A percentile compares a stretch with the other conserved stretches of the same genome.
Evolutionary conservation across 1,140 invertebrate genomes (phyloP).

Genomic region (Bombyx mandarina): DNA sequence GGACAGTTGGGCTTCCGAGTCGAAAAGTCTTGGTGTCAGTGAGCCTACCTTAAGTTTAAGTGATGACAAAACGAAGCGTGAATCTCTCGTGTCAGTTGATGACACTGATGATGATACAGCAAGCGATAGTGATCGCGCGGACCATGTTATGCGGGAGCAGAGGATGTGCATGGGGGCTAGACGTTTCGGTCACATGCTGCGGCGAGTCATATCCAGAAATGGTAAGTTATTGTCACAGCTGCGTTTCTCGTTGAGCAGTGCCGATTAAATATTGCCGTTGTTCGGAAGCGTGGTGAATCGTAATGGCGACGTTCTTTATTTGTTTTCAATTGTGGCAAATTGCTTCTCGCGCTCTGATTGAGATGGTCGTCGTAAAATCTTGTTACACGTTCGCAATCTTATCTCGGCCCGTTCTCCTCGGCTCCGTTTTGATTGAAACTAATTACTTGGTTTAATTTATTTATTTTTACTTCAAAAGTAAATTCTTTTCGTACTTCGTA

Average conservation of each 20-base stretch:
- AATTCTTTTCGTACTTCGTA: too few species aligned
- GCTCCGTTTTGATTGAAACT: slow-evolving; percentile 11
- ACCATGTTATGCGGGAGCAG: slow-evolving; percentile 48
- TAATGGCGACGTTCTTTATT: slow-evolving; percentile 41
- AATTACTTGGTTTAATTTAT: slow-evolving; percentile 2
- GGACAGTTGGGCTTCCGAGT: slow-evolving; percentile 37
- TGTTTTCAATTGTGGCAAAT: slow-evolving; percentile 56
- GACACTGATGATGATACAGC: slow-evolving; percentile 48
- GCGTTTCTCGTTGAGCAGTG: not conserved
- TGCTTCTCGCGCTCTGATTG: slow-evolving; percentile 42
- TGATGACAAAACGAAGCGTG: slow-evolving; percentile 32
- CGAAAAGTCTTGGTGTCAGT: slow-evolving; percentile 56
- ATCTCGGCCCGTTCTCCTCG: slow-evolving; percentile 11
- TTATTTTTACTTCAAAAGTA: too few species aligned
- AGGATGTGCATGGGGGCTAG: slow-evolving; percentile 57
- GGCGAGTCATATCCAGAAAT: slow-evolving; percentile 60
- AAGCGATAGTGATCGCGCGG: slow-evolving; percentile 52
- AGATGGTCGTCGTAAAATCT: slow-evolving; percentile 39
- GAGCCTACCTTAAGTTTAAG: slow-evolving; percentile 47
- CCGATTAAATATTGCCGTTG: slow-evolving; percentile 1
- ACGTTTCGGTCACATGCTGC: slow-evolving; percentile 52
- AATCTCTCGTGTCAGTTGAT: slow-evolving; percentile 51
- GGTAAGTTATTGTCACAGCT: slow-evolving; percentile 30
- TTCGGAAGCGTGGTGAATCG: slow-evolving; percentile 26
- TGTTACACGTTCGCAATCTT: slow-evolving; percentile 29